Evolutionary conservation across 1,140 invertebrate species (phyloP).

Genomic region (Palaemon carinicauda): DNA sequence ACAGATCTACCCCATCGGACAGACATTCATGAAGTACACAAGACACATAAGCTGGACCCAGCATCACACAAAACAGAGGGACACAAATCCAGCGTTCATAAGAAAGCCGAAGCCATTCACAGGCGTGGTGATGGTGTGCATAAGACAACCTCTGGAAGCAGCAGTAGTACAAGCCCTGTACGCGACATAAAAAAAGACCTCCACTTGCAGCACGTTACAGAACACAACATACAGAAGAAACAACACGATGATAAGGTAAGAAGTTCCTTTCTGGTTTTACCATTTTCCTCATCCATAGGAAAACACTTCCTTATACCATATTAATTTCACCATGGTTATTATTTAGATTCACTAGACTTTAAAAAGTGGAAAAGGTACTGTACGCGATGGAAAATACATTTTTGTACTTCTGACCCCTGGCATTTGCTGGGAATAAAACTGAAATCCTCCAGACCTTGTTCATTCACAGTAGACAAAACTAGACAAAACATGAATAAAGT

Average conservation of each 20-base stretch:
- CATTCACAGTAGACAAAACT: too few relatives aligned
- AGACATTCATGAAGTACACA: background rate
- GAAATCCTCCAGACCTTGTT: too few relatives aligned
- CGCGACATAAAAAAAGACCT: slow-evolving; percentile 41
- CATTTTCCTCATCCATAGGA: background rate
- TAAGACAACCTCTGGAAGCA: background rate
- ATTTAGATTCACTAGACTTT: too few relatives aligned
- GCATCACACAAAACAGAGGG: background rate
- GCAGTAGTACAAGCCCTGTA: background rate
- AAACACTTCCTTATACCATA: background rate
- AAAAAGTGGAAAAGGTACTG: too few relatives aligned
- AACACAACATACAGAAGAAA: slow-evolving; percentile 48
- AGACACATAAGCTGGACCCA: background rate
- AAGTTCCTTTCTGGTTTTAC: background rate
- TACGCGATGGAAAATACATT: too few relatives aligned
- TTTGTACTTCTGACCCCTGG: too few relatives aligned
- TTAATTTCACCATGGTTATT: background rate
- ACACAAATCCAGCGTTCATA: background rate
- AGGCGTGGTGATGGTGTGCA: background rate
- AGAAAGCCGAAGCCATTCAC: background rate
- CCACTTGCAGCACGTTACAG: slow-evolving; percentile 39
- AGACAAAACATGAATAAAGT: too few relatives aligned
- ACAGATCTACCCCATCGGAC: background rate
- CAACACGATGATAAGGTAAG: slow-evolving; percentile 25
- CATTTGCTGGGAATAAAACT: too few relatives aligned